phyloP scores from a whole-genome alignment of 2,888 invertebrate genomes.

The Orgyia antiqua region DNA sequence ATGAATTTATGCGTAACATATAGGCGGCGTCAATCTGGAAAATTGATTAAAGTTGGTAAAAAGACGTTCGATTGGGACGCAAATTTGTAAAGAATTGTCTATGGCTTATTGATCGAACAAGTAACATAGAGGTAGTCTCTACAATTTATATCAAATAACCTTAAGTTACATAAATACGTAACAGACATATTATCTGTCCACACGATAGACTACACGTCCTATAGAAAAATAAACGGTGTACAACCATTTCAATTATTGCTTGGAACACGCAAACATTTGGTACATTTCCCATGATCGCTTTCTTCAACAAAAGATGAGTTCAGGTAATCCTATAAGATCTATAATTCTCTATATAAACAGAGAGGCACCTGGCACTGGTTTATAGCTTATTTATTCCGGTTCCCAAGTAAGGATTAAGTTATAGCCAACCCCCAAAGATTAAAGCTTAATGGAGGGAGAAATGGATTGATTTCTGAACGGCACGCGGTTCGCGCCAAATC shows the following conservation, averaged over 20 bases:
- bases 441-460: slow-evolving; percentile 69
- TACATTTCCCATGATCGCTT: slow-evolving; percentile 56
- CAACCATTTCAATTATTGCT: slow-evolving; percentile 64
- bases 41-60: too few species aligned
- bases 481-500: slow-evolving; percentile 53
- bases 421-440: slow-evolving; percentile 73
- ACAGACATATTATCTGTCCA: slow-evolving; percentile 49
- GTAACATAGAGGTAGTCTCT: too few species aligned
- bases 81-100: too few species aligned
- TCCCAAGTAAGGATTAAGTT: slow-evolving; percentile 74
- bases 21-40: too few species aligned
- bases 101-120: too few species aligned
- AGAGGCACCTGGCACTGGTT: slow-evolving; percentile 68
- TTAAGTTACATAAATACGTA: too few species aligned
- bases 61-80: too few species aligned
- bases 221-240: slow-evolving; percentile 45
- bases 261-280: slow-evolving; percentile 63
- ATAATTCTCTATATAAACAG: slow-evolving; percentile 52
- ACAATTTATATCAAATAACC: too few species aligned
- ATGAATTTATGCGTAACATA: too few species aligned
- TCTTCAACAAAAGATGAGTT: slow-evolving; percentile 27
- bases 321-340: slow-evolving; percentile 41
- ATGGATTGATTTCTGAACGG: slow-evolving; percentile 73
- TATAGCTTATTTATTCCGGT: slow-evolving; percentile 74
- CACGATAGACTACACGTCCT: slow-evolving; percentile 47